Conservation (phyloP, 2,888 invertebrate species). For the Chrysomela aeneicollis region DNA sequence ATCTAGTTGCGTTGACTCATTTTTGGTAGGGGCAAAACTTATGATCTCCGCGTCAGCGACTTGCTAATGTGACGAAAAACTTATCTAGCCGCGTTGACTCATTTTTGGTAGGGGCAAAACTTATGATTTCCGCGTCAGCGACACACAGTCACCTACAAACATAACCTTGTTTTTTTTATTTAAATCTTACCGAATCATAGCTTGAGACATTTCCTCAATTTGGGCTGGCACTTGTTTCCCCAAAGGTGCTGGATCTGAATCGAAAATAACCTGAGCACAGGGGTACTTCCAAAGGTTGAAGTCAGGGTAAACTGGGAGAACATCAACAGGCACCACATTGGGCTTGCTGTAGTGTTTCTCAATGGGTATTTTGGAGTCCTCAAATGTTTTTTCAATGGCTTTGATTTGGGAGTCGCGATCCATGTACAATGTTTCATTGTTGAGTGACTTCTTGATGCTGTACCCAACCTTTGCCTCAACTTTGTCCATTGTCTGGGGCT, state of each 20-base stretch:
- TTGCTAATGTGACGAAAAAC: too few species aligned
- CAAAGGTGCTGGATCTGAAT: constrained; percentile 94
- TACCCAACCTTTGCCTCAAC: constrained; percentile 99
- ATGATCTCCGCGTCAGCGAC: too few species aligned
- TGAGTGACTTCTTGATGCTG: constrained; percentile 92
- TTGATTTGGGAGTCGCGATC: constrained; percentile 96
- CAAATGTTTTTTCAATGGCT: constrained; percentile 97
- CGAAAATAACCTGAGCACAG: constrained; percentile 97
- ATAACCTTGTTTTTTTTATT: too few species aligned
- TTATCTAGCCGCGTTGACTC: too few species aligned
- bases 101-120: too few species aligned
- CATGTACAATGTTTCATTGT: constrained; percentile 91
- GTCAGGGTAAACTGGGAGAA: constrained; percentile 91
- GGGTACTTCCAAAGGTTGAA: constrained; percentile 98
- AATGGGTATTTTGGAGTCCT: constrained; percentile 84
- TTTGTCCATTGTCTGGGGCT: constrained; percentile 95
- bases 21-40: too few species aligned
- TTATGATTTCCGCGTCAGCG: too few species aligned
- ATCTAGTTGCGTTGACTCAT: too few species aligned
- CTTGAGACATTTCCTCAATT: constrained; percentile 98
- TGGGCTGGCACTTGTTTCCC: constrained; percentile 88
- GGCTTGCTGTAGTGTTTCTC: constrained; percentile 97
- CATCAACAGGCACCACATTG: constrained; percentile 89
- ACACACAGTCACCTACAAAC: too few species aligned
- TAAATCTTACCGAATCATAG: constrained; percentile 95